These are phyloP conservation scores for Lamproptera curius DNA, from an alignment of 2,888 invertebrate species.

Conservation along the genomic window DNA sequence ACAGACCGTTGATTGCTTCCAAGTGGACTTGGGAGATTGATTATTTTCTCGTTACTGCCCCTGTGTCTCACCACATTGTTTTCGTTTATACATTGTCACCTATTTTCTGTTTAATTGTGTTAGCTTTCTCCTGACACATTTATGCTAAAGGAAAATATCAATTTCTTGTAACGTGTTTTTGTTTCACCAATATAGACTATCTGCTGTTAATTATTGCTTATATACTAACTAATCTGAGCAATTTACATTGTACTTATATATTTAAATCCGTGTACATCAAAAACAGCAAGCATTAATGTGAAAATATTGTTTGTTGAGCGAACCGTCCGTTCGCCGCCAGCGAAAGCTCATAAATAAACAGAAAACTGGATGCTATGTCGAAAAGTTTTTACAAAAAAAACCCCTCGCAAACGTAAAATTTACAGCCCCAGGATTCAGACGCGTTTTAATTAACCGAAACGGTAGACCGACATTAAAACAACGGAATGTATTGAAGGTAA, in stretches of 20 bases:
- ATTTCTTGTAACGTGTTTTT: too few relatives aligned
- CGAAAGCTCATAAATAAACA: conserved; percentile 76
- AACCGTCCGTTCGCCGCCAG: conserved; percentile 54
- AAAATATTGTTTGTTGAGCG: conserved; percentile 55
- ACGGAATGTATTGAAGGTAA: conserved; percentile 31
- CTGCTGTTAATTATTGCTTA: too few relatives aligned
- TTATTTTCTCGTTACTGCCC: conserved; percentile 69
- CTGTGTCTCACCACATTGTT: conserved; percentile 47
- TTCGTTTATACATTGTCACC: conserved; percentile 37
- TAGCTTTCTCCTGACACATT: not conserved
- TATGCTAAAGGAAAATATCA: too few relatives aligned
- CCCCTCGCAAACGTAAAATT: conserved; percentile 59
- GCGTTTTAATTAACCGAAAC: conserved; percentile 72
- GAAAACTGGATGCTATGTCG: conserved; percentile 70
- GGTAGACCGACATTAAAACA: conserved; percentile 34
- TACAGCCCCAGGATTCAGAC: conserved; percentile 64
- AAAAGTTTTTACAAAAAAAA: conserved; percentile 65
- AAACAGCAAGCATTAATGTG: conserved; percentile 43
- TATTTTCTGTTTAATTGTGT: conserved; percentile 13
- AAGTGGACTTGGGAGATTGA: conserved; percentile 74
- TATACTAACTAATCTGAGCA: too few relatives aligned
- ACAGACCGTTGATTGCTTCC: conserved; percentile 76
- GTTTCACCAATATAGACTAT: too few relatives aligned
- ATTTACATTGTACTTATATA: conserved; percentile 23
- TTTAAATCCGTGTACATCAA: conserved; percentile 57